phyloP scores from a whole-genome alignment of 2,888 invertebrate species.

The Melanargia galathea region DNA sequence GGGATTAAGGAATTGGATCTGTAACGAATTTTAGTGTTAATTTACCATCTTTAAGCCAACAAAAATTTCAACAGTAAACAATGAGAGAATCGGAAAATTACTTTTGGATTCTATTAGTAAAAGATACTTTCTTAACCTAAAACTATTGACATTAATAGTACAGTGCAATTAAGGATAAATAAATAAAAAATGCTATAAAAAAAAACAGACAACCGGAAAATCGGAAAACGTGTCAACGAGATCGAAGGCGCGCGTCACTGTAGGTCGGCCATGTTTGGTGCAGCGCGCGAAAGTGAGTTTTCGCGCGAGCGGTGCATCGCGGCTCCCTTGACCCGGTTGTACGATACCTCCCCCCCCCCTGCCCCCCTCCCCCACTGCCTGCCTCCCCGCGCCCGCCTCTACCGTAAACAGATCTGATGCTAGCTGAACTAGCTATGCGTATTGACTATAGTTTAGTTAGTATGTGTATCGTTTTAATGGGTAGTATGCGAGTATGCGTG shows the following conservation, averaged over 20 bases:
- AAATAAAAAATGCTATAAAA: not conserved
- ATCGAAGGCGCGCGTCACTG: slow-evolving; percentile 67
- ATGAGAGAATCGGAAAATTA: not conserved
- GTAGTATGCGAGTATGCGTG: slow-evolving; percentile 1
- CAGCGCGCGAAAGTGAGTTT: slow-evolving; percentile 82
- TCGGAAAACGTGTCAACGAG: slow-evolving; percentile 64
- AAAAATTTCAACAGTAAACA: not conserved
- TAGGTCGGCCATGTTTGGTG: slow-evolving; percentile 71
- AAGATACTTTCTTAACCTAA: no score
- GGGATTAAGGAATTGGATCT: no score
- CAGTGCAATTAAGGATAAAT: not conserved
- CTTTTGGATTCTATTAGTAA: no score
- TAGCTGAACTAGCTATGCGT: slow-evolving; percentile 37
- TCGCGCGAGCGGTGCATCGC: slow-evolving; percentile 80
- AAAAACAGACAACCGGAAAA: slow-evolving; percentile 44
- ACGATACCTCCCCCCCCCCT: slow-evolving; percentile 45
- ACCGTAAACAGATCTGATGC: slow-evolving; percentile 61
- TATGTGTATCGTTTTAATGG: slow-evolving; percentile 10
- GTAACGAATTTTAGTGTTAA: no score
- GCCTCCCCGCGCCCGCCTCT: slow-evolving; percentile 57
- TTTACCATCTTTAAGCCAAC: not conserved
- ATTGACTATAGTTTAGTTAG: slow-evolving; percentile 30
- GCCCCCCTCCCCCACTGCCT: slow-evolving; percentile 32
- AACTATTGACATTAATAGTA: not conserved
- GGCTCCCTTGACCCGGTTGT: slow-evolving; percentile 79